These are phyloP conservation scores for Baronia brevicornis DNA, from an alignment of 2,888 invertebrate genomes.

Conservation along the genomic window DNA sequence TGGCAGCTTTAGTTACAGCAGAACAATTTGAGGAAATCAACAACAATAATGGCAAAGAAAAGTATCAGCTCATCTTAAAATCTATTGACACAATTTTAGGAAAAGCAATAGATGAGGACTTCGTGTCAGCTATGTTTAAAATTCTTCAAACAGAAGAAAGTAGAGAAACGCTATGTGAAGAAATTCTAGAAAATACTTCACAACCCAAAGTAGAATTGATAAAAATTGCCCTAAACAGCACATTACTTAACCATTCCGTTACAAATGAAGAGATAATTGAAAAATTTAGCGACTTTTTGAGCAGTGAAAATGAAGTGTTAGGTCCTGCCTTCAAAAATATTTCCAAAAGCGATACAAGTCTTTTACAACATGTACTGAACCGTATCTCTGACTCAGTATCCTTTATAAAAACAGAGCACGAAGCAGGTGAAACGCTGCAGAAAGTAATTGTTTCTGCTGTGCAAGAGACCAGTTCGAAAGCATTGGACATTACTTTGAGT, in stretches of 20 bases:
- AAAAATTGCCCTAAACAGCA: conserved; percentile 70
- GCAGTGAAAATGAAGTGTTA: conserved; percentile 76
- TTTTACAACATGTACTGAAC: conserved; percentile 76
- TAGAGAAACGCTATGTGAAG: conserved; percentile 62
- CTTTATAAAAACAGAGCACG: conserved; percentile 77
- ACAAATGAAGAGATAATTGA: conserved; percentile 77
- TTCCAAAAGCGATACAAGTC: conserved; percentile 74
- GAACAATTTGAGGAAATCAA: conserved; percentile 69
- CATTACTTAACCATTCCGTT: conserved; percentile 58
- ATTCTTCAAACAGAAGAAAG: conserved; percentile 69
- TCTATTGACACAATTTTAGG: conserved; percentile 70
- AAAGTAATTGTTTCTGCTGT: conserved; percentile 80
- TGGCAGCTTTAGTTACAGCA: conserved; percentile 67
- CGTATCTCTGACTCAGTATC: conserved; percentile 78
- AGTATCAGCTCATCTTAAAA: conserved; percentile 66
- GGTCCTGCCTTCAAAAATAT: conserved; percentile 80
- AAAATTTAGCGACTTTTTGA: conserved; percentile 78
- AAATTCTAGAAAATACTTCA: conserved; percentile 65
- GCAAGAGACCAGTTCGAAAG: conserved; percentile 76
- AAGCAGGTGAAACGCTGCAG: conserved; percentile 79
- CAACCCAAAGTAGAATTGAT: conserved; percentile 79
- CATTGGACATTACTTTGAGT: conserved; percentile 71
- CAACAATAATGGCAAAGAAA: conserved; percentile 66
- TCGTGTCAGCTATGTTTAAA: conserved; percentile 64
- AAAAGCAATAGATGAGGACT: conserved; percentile 63